Conservation (phyloP, 2,113 vertebrate species). For the Gavia stellata region DNA sequence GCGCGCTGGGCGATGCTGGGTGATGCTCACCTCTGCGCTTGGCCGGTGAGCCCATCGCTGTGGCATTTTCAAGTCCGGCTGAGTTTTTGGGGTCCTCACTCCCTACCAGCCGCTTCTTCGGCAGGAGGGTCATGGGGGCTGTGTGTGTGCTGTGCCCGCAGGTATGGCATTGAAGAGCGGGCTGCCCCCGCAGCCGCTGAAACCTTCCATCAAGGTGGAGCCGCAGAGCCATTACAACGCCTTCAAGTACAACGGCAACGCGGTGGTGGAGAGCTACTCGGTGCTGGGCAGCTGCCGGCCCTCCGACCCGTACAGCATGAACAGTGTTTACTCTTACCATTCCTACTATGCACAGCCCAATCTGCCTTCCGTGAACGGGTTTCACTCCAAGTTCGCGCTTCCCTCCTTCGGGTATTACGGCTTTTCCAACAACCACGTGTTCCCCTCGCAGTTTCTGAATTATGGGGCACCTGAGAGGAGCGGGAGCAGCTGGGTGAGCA, state of each 20-base stretch:
- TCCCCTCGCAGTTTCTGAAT: conserved; percentile 84
- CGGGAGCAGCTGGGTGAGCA: conserved; percentile 62
- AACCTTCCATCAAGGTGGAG: conserved; percentile 87
- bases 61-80: rapidly evolving
- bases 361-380: conserved; percentile 89
- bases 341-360: conserved; percentile 94
- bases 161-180: conserved; percentile 69
- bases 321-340: conserved; percentile 86
- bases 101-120: rapidly evolving
- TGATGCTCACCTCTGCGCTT: rapidly evolving
- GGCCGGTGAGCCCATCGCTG: rapidly evolving
- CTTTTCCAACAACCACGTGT: conserved; percentile 85
- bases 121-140: background rate
- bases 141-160: conserved; percentile 53
- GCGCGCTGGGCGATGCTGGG: rapidly evolving
- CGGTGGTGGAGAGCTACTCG: conserved; percentile 82
- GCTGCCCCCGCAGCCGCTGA: conserved; percentile 83
- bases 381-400: conserved; percentile 88
- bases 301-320: conserved; percentile 86
- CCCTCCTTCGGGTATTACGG: conserved; percentile 87
- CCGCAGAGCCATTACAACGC: conserved; percentile 76
- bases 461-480: conserved; percentile 74
- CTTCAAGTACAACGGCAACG: conserved; percentile 80
- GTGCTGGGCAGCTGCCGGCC: conserved; percentile 82
- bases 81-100: background rate